A percentile compares a stretch with the other conserved stretches of the same genome.
These are phyloP conservation scores for Ataeniobius toweri DNA, from an alignment of 2,797 vertebrate genomes.

Conservation along the genomic window DNA sequence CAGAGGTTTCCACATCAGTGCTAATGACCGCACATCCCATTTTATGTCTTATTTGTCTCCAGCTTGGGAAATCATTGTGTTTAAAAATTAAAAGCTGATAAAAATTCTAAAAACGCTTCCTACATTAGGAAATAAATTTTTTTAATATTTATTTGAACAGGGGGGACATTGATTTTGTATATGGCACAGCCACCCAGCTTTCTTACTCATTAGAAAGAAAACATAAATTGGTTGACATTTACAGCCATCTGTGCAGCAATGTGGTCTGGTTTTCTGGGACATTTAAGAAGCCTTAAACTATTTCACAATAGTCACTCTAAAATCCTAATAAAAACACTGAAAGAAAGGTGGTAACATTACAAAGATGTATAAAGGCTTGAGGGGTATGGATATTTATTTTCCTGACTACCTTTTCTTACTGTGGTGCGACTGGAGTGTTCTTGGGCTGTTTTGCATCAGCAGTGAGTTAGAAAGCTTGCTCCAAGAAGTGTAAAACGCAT, in stretches of 20 bases:
- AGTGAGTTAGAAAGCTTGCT: conserved; percentile 21
- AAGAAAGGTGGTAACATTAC: neutral
- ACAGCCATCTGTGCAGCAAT: neutral
- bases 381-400: neutral
- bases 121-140: neutral
- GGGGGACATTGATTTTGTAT: neutral
- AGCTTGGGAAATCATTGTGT: neutral
- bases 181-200: neutral
- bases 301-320: neutral
- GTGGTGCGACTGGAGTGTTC: neutral
- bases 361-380: neutral
- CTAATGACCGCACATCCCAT: conserved; percentile 6
- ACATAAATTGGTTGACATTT: conserved; percentile 12
- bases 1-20: conserved; percentile 1
- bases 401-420: neutral
- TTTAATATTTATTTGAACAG: conserved; percentile 1
- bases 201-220: neutral
- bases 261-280: neutral
- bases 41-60: neutral
- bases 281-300: neutral
- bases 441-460: conserved; percentile 31
- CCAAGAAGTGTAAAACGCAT: conserved; percentile 18
- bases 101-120: neutral
- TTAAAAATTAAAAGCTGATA: neutral
- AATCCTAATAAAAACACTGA: neutral